These are phyloP conservation scores for Helleia helle DNA, from an alignment of 2,888 invertebrate species.

Conservation along the genomic window DNA sequence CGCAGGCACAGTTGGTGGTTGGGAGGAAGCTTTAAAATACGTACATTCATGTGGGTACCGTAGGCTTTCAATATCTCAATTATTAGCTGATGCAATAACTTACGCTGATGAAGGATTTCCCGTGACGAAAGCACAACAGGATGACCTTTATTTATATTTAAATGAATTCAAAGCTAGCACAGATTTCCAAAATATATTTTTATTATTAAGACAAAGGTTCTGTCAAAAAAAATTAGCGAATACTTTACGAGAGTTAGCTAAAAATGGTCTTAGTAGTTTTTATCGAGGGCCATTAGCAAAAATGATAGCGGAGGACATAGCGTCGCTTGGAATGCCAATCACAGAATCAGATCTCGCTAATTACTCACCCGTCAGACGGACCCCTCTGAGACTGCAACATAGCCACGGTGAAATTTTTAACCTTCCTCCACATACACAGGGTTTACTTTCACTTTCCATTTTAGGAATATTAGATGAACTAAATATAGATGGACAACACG, in stretches of 20 bases:
- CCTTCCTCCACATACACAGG: conserved; percentile 61
- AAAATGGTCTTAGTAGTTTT: conserved; percentile 49
- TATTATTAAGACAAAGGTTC: conserved; percentile 38
- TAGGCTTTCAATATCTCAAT: conserved; percentile 34
- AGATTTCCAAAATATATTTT: conserved; percentile 34
- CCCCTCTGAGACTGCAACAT: conserved; percentile 42
- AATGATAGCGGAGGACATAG: conserved; percentile 45
- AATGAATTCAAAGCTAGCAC: conserved; percentile 16
- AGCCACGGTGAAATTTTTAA: conserved; percentile 48
- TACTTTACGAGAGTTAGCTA: conserved; percentile 39
- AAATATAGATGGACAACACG: conserved; percentile 42
- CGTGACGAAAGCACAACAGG: conserved; percentile 32
- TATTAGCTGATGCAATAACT: conserved; percentile 48
- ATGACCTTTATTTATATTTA: conserved; percentile 15
- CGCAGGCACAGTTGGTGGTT: conserved; percentile 56
- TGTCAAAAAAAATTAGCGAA: conserved; percentile 43
- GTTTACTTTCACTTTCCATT: conserved; percentile 46
- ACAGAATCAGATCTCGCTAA: conserved; percentile 46
- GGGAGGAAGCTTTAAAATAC: conserved; percentile 58
- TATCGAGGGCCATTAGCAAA: conserved; percentile 49
- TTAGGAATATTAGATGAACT: conserved; percentile 51
- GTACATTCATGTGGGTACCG: conserved; percentile 49
- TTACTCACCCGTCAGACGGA: conserved; percentile 41
- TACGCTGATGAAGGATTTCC: conserved; percentile 56
- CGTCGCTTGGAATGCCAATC: conserved; percentile 44